Conservation (phyloP, 2,797 vertebrate genomes). For the Lacerta bilineata region DNA sequence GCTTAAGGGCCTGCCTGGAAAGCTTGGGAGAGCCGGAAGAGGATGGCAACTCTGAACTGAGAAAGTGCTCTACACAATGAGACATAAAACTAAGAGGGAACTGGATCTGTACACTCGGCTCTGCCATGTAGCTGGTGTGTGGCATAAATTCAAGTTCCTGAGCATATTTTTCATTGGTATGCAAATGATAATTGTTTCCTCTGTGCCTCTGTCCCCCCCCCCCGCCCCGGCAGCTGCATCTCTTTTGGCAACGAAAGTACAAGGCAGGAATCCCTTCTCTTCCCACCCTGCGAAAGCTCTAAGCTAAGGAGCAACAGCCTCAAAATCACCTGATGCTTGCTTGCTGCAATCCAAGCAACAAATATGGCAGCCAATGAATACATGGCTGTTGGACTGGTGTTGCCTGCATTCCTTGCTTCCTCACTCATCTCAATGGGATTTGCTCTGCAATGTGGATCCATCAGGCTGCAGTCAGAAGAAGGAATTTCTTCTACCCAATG, state of each 20-base stretch:
- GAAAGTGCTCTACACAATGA: no score
- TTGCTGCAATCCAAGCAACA: not conserved
- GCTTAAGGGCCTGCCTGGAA: no score
- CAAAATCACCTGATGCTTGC: not conserved
- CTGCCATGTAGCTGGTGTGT: not conserved
- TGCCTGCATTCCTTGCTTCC: not conserved
- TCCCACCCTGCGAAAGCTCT: no score
- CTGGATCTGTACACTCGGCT: no score
- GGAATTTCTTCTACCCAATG: not conserved
- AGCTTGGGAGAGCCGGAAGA: no score
- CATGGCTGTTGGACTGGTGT: no score
- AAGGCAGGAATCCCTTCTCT: not conserved
- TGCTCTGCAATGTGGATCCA: not conserved
- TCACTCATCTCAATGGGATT: not conserved
- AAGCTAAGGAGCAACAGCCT: not conserved
- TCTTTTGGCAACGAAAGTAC: not conserved
- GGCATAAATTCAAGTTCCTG: no score
- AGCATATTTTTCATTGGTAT: no score
- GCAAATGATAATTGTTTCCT: not conserved
- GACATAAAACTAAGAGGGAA: no score
- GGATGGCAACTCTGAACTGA: no score
- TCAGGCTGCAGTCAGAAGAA: not conserved
- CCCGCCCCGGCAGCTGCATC: no score
- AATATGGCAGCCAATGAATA: not conserved
- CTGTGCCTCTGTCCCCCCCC: no score